Percentiles rank a stretch among this genome's conserved stretches.
Evolutionary conservation across 2,797 vertebrate species (phyloP).

Genomic region (Hippopotamyrus pictus): DNA sequence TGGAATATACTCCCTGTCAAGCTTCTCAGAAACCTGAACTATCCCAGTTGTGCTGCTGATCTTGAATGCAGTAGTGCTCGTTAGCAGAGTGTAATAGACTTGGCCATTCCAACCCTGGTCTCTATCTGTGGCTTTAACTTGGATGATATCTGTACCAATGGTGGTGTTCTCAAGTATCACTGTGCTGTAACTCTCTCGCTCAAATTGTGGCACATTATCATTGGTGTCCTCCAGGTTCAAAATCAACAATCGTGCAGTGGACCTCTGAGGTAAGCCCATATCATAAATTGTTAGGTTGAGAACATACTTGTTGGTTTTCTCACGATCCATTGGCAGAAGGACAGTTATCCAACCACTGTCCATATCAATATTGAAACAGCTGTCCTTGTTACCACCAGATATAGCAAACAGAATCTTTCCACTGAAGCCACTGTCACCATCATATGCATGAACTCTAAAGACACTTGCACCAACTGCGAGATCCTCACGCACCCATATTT

Average conservation of each 20-base stretch:
- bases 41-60: constrained; percentile 79
- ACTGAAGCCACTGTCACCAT: constrained; percentile 83
- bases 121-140: constrained; percentile 72
- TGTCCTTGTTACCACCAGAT: constrained; percentile 83
- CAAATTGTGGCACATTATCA: constrained; percentile 81
- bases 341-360: constrained; percentile 79
- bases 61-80: constrained; percentile 72
- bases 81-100: constrained; percentile 75
- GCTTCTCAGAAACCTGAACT: constrained; percentile 67
- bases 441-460: constrained; percentile 72
- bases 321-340: constrained; percentile 82
- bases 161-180: constrained; percentile 69
- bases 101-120: constrained; percentile 79
- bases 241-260: constrained; percentile 75
- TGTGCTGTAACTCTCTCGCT: constrained; percentile 68
- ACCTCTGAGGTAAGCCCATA: constrained; percentile 85
- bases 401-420: constrained; percentile 80
- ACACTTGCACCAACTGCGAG: constrained; percentile 63
- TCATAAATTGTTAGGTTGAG: constrained; percentile 89
- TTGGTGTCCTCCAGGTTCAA: constrained; percentile 82
- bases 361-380: constrained; percentile 80
- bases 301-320: constrained; percentile 73
- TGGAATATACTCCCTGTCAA: constrained; percentile 77
- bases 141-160: constrained; percentile 67
- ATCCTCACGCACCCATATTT: constrained; percentile 78